Evolutionary conservation across 2,888 invertebrate species (phyloP).

Genomic region (Eristalis pertinax): DNA sequence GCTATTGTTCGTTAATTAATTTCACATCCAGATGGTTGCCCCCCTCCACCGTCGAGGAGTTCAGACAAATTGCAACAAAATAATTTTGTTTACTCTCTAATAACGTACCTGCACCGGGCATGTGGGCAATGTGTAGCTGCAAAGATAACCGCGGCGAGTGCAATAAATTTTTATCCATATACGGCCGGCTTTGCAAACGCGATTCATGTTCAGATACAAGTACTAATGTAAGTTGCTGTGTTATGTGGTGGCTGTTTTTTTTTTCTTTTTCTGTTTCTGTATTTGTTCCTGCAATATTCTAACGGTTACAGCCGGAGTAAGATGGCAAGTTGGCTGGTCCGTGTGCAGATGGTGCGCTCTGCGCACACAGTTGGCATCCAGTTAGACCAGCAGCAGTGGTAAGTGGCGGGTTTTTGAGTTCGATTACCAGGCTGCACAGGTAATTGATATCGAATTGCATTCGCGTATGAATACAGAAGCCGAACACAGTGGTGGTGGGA

Average conservation of each 20-base stretch:
- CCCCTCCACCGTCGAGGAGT: background rate
- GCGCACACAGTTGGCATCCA: background rate
- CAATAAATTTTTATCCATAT: slow-evolving; percentile 20
- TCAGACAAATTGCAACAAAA: background rate
- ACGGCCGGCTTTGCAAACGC: slow-evolving; percentile 8
- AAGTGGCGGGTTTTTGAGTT: background rate
- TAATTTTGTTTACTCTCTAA: background rate
- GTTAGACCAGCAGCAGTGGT: background rate
- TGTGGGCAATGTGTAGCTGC: background rate
- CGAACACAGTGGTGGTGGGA: background rate
- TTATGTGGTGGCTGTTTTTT: background rate
- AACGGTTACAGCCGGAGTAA: background rate
- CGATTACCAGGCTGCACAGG: background rate
- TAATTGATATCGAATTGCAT: background rate
- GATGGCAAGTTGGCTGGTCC: background rate
- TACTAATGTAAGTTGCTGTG: slow-evolving; percentile 14
- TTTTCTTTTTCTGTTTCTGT: background rate
- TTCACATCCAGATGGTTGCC: background rate
- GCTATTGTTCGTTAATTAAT: slow-evolving; percentile 1
- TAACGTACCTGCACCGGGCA: background rate
- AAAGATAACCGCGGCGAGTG: background rate
- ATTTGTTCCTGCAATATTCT: background rate
- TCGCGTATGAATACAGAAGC: background rate
- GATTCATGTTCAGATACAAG: slow-evolving; percentile 28
- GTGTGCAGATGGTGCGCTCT: background rate